A percentile compares a stretch with the other conserved stretches of the same genome.
These are phyloP conservation scores for Chlorops oryzae DNA, from an alignment of 1,140 invertebrate species.

Conservation along the genomic window DNA sequence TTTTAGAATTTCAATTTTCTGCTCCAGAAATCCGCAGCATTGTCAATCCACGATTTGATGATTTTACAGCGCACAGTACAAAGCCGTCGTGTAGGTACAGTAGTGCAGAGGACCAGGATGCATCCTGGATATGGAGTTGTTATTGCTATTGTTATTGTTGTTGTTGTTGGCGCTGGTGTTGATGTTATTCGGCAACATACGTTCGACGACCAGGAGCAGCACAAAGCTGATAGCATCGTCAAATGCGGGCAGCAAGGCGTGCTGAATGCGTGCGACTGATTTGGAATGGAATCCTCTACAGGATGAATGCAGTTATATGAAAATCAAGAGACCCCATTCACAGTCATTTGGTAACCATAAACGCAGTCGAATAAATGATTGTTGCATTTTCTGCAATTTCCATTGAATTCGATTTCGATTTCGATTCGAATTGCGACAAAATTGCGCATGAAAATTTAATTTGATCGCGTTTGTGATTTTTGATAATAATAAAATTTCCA, in stretches of 20 bases:
- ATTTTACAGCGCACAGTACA: not conserved
- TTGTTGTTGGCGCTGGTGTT: slow-evolving; percentile 2
- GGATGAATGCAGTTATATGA: too few species aligned
- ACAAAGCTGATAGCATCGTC: too few species aligned
- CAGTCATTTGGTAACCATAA: slow-evolving; percentile 2
- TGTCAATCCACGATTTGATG: too few species aligned
- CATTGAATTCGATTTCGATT: not conserved
- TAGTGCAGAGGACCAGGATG: too few species aligned
- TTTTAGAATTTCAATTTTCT: slow-evolving; percentile 11
- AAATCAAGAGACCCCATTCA: slow-evolving; percentile 2
- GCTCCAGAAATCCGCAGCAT: slow-evolving; percentile 8
- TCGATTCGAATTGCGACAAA: not conserved
- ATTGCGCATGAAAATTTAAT: slow-evolving; percentile 9
- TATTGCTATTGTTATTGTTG: not conserved
- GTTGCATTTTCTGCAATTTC: too few species aligned
- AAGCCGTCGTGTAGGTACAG: not conserved
- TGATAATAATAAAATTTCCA: not conserved
- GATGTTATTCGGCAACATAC: too few species aligned
- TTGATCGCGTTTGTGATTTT: slow-evolving; percentile 1
- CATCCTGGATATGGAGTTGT: not conserved
- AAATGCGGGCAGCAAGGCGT: too few species aligned
- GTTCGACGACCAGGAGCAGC: too few species aligned
- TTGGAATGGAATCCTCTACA: too few species aligned
- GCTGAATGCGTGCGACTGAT: too few species aligned
- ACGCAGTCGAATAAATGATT: not conserved